These are phyloP conservation scores for Drosophila niveifrons DNA, from an alignment of 2,888 invertebrate genomes.

Conservation along the genomic window DNA sequence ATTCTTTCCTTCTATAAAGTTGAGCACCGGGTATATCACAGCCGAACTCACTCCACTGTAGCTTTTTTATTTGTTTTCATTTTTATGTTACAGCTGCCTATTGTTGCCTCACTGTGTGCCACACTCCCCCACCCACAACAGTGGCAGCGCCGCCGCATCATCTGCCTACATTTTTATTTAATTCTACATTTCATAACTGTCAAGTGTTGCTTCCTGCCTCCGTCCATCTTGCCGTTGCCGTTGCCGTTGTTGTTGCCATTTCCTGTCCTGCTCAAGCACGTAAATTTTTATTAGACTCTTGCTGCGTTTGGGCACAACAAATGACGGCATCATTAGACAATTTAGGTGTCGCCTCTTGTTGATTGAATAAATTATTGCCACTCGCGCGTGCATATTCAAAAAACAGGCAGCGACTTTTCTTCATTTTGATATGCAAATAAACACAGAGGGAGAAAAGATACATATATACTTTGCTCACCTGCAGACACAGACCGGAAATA, in stretches of 20 bases:
- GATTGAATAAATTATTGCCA: conserved; percentile 80
- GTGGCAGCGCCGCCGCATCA: conserved; percentile 18
- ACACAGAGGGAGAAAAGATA: conserved; percentile 4
- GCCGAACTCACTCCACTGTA: no score
- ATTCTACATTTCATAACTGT: conserved; percentile 70
- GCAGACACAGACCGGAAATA: conserved; percentile 62
- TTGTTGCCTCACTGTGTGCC: conserved; percentile 6
- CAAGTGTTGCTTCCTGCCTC: conserved; percentile 76
- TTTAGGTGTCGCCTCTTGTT: conserved; percentile 63
- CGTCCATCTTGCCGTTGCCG: conserved; percentile 4
- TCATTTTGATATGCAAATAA: conserved; percentile 31
- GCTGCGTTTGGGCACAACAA: conserved; percentile 20
- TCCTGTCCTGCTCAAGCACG: conserved; percentile 61
- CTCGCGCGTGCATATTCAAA: conserved; percentile 69
- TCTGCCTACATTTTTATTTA: conserved; percentile 46
- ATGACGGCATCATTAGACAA: conserved; percentile 81
- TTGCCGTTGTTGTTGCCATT: conserved; percentile 12
- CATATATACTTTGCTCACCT: neutral
- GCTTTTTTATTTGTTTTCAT: conserved; percentile 8
- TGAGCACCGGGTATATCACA: no score
- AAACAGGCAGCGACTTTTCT: conserved; percentile 55
- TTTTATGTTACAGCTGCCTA: conserved; percentile 21
- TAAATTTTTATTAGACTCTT: conserved; percentile 71
- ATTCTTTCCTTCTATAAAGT: no score
- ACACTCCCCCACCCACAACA: neutral